A percentile compares a stretch with the other conserved stretches of the same genome.
Conservation (phyloP, 2,888 invertebrate species). For the Nomada ruficornis region DNA sequence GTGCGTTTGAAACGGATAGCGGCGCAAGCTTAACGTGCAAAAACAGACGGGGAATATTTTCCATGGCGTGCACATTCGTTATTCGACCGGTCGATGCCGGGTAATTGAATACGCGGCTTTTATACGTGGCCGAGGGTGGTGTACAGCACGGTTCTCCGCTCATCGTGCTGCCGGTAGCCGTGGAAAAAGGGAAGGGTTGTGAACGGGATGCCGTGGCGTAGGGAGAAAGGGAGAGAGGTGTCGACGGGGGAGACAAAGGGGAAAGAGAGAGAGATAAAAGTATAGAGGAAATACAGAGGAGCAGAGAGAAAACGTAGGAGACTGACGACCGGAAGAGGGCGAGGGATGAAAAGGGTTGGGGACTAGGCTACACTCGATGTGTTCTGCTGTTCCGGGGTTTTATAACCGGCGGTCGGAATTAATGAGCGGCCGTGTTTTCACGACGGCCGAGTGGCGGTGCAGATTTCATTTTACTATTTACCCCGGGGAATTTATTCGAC, state of each 20-base stretch:
- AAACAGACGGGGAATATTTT: slow-evolving; percentile 74
- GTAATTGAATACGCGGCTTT: slow-evolving; percentile 80
- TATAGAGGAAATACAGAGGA: no score
- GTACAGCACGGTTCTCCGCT: slow-evolving; percentile 47
- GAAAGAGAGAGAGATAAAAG: neutral
- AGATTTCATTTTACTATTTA: slow-evolving; percentile 80
- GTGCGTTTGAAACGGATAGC: slow-evolving; percentile 29
- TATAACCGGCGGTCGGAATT: slow-evolving; percentile 76
- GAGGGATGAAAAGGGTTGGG: slow-evolving; percentile 47
- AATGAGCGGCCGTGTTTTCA: slow-evolving; percentile 79
- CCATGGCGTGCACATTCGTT: slow-evolving; percentile 78
- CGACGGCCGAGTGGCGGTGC: slow-evolving; percentile 73
- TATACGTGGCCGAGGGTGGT: slow-evolving; percentile 70
- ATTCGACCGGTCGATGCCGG: slow-evolving; percentile 77
- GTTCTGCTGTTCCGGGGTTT: slow-evolving; percentile 74
- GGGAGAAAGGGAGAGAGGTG: neutral
- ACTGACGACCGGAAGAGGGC: slow-evolving; percentile 20
- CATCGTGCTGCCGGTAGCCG: slow-evolving; percentile 8
- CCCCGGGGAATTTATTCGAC: slow-evolving; percentile 76
- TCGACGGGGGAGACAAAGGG: neutral
- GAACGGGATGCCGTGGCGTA: slow-evolving; percentile 10
- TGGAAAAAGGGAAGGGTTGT: slow-evolving; percentile 20
- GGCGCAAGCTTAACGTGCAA: slow-evolving; percentile 48
- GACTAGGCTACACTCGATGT: slow-evolving; percentile 67
- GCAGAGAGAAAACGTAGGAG: neutral